Percentiles rank a stretch among this genome's conserved stretches.
Conservation (phyloP, 1,140 invertebrate genomes). For the Zaprionus ghesquierei region DNA sequence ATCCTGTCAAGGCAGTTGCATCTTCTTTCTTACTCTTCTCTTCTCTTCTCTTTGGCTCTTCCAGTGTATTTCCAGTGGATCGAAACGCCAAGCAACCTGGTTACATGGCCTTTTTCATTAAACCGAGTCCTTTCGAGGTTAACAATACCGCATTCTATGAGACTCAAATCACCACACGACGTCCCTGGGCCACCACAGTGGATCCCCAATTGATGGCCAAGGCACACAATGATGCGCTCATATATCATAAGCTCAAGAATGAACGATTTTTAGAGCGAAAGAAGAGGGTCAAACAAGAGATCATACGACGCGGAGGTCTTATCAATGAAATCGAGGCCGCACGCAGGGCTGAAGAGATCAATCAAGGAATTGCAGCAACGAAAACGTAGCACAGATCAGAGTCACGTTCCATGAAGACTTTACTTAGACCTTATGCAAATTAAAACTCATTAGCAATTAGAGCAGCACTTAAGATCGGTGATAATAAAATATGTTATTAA, state of each 20-base stretch:
- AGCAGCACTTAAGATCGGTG: not conserved
- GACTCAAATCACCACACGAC: conserved; percentile 42
- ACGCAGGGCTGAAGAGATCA: not conserved
- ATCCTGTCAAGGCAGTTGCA: not conserved
- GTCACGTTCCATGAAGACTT: not conserved
- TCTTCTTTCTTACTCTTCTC: not conserved
- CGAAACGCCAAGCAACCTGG: conserved; percentile 37
- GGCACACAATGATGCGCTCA: not conserved
- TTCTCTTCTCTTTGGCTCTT: not conserved
- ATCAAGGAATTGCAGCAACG: not conserved
- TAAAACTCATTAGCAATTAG: not conserved
- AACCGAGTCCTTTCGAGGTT: conserved; percentile 43
- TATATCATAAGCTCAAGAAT: not conserved
- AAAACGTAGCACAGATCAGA: not conserved
- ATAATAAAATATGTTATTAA: not conserved
- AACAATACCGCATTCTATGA: conserved; percentile 56
- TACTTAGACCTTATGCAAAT: not conserved
- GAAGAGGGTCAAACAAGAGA: not conserved
- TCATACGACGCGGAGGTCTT: not conserved
- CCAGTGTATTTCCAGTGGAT: conserved; percentile 56
- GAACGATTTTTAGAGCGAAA: not conserved
- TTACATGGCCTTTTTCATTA: conserved; percentile 62
- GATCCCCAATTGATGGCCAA: conserved; percentile 7
- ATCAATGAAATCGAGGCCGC: not conserved
- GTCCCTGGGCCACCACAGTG: conserved; percentile 44